These are phyloP conservation scores for Choreutis nemorana DNA, from an alignment of 2,888 invertebrate species.

Conservation along the genomic window DNA sequence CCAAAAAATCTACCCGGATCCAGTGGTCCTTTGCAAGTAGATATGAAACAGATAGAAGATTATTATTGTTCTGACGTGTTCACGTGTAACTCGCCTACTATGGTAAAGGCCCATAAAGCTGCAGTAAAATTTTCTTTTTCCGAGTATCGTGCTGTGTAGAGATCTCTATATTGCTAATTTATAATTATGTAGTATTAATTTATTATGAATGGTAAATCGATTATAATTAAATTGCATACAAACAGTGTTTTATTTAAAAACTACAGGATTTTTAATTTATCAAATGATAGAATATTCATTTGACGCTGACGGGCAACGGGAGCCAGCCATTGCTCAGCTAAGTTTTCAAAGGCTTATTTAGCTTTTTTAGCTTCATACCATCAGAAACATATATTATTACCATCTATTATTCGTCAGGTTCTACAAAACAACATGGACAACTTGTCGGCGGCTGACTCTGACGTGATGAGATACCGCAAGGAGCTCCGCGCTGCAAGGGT, in stretches of 20 bases:
- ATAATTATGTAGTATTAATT: background rate
- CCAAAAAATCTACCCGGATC: conserved; percentile 7
- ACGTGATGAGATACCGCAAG: conserved; percentile 30
- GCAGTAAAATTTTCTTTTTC: conserved; percentile 20
- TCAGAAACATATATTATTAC: conserved; percentile 92
- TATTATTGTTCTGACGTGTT: conserved; percentile 51
- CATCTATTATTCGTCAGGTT: conserved; percentile 27
- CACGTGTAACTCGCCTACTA: conserved; percentile 42
- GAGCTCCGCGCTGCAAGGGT: conserved; percentile 40
- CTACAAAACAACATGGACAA: conserved; percentile 49
- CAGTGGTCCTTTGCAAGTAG: conserved; percentile 19
- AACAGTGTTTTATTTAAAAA: too few species aligned
- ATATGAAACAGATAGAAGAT: conserved; percentile 30
- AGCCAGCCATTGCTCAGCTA: too few species aligned
- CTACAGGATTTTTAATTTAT: too few species aligned
- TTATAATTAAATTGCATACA: too few species aligned
- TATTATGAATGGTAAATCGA: too few species aligned
- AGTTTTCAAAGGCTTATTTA: too few species aligned
- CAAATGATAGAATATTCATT: too few species aligned
- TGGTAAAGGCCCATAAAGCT: conserved; percentile 39
- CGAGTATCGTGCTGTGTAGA: conserved; percentile 19
- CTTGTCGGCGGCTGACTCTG: conserved; percentile 41
- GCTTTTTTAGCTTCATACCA: too few species aligned
- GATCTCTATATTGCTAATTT: too few species aligned
- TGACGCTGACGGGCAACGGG: too few species aligned